A percentile compares a stretch with the other conserved stretches of the same genome.
Evolutionary conservation across 2,888 invertebrate species (phyloP).

Genomic region (Yponomeuta malinellus): DNA sequence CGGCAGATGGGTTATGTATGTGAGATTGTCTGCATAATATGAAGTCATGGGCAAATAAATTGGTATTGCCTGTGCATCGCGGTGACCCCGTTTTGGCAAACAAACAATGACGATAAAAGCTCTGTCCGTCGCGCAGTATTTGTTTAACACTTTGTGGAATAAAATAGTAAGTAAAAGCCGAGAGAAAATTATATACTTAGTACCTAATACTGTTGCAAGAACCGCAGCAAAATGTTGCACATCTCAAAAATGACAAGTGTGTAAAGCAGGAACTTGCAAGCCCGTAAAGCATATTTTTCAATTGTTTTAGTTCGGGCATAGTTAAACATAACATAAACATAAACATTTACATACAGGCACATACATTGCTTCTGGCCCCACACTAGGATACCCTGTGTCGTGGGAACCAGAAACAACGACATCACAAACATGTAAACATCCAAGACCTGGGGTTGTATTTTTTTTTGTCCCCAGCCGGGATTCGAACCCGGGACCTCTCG

Average conservation of each 20-base stretch:
- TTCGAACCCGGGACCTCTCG: too few relatives aligned
- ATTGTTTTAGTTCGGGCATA: neutral
- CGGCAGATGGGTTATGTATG: conserved; percentile 2
- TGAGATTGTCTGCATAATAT: neutral
- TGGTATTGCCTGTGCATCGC: conserved; percentile 1
- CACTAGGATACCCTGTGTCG: too few relatives aligned
- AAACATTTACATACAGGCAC: too few relatives aligned
- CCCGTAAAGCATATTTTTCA: neutral
- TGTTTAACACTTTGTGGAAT: neutral
- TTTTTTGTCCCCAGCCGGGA: too few relatives aligned
- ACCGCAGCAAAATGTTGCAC: neutral
- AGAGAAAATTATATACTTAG: neutral
- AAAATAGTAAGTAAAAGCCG: neutral
- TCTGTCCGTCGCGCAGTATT: neutral
- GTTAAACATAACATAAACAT: too few relatives aligned
- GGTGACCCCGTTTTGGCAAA: conserved; percentile 2
- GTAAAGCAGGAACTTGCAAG: neutral
- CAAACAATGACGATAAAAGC: neutral
- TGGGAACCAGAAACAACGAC: too few relatives aligned
- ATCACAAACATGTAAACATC: too few relatives aligned
- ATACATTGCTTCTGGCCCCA: too few relatives aligned
- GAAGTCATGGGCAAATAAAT: neutral
- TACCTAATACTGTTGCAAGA: neutral
- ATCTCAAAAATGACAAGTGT: neutral
- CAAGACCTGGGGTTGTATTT: too few relatives aligned